Evolutionary conservation across 2,113 vertebrate species (phyloP), one percentile per base, ranked within the genome.

Genomic region (Lethenteron camtschaticum): DNA sequence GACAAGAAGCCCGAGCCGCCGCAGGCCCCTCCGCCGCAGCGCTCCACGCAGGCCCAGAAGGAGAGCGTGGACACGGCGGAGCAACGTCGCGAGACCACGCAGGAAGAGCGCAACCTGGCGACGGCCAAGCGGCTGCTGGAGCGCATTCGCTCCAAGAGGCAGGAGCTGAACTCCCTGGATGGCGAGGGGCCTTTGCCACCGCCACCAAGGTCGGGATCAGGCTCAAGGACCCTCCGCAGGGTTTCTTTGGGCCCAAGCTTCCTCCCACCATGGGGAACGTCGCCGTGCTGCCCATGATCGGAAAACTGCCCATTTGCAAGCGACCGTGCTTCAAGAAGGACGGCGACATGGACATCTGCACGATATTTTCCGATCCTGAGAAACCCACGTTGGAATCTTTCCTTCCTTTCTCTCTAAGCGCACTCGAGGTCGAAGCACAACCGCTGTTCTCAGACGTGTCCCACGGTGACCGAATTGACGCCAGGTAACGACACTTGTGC

Each of bases 191-290:
- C 75, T 75, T 79, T 69, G 57, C 75, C 9, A 75, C 82, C 8
- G 72, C 80, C 66, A 76, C 81, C 74, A 97, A 96, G 76, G 77
- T 84, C 41, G 91, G 88, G 12, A 76, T 81, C 70, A 99, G 96
- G 74, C 85, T 96, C 72, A 99, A 97, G 73, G 89, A 99, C 74
- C 95, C 94, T 56, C 95, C 95, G 9, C 89, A 88, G 77, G 92
- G 95, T 55, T 97, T 91, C 77, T 99, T 99, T 68, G 95, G 95
- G 58, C 95, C 95, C 1, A 99, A 92, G 74, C 83, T 99, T 3
- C 95, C 95, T 56, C 95, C 95, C 4, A 76, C 83, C 7, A 79
- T 91, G 18, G 90, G 88, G 74, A 90, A 73, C 79, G 96, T 96
- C 79, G 81, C 85, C 1, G 82, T 90, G 76, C 81, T 95, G 69